These are phyloP conservation scores for Anagyrus pseudococci DNA, from an alignment of 2,888 invertebrate genomes.

Conservation along the genomic window DNA sequence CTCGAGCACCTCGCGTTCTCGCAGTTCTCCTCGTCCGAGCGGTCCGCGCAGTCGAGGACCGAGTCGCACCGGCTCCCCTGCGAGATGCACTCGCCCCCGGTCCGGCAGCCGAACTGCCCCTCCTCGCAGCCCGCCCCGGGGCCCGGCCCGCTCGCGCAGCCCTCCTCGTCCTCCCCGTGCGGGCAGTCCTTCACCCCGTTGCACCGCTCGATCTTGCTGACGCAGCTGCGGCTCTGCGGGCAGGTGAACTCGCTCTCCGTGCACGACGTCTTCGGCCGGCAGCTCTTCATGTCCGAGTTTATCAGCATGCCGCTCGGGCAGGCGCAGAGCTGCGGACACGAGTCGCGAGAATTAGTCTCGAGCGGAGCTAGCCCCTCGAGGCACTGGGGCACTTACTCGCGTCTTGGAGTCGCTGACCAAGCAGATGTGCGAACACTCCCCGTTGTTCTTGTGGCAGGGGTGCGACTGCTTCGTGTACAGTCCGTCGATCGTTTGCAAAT, in stretches of 20 bases:
- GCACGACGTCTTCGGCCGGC: constrained; percentile 62
- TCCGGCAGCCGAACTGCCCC: constrained; percentile 64
- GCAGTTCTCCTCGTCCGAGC: constrained; percentile 67
- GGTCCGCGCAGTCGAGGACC: constrained; percentile 65
- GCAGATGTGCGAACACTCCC: constrained; percentile 79
- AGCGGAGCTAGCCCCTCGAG: neutral
- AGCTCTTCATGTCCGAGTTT: constrained; percentile 65
- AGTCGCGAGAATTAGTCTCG: neutral
- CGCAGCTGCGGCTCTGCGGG: constrained; percentile 63
- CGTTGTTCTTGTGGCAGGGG: constrained; percentile 68
- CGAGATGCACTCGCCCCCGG: constrained; percentile 65
- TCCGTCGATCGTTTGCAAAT: constrained; percentile 64
- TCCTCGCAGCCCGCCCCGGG: neutral
- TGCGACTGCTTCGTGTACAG: constrained; percentile 59
- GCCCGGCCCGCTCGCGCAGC: constrained; percentile 62
- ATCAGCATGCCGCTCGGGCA: constrained; percentile 75
- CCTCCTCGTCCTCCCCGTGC: constrained; percentile 67
- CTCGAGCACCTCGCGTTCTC: constrained; percentile 44
- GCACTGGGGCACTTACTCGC: constrained; percentile 37
- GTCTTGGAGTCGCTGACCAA: constrained; percentile 60
- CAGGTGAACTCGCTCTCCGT: constrained; percentile 63
- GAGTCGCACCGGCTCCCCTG: constrained; percentile 64
- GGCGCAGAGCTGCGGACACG: constrained; percentile 58
- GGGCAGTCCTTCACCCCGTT: constrained; percentile 66
- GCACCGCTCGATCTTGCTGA: constrained; percentile 59